Evolutionary conservation across 2,113 vertebrate genomes (phyloP).

Genomic region (Callipepla californica): DNA sequence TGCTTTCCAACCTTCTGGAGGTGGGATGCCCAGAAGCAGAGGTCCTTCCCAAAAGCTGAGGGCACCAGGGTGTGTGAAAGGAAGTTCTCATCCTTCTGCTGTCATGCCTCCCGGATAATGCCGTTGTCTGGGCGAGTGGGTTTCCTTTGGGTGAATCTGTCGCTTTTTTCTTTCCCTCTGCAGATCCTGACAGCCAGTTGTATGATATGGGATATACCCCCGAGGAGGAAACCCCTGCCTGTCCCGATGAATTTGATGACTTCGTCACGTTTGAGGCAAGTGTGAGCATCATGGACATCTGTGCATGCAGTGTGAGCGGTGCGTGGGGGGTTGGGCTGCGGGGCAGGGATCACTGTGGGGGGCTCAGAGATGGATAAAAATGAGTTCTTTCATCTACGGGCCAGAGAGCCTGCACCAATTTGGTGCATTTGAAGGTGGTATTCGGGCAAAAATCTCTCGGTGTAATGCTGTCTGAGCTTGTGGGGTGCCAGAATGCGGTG

Average conservation of each 20-base stretch:
- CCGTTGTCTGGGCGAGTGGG: rapidly evolving
- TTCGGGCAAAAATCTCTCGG: neutral
- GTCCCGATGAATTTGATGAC: slow-evolving; percentile 90
- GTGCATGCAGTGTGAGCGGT: rapidly evolving
- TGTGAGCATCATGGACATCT: neutral
- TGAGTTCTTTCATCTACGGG: neutral
- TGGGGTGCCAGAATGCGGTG: rapidly evolving
- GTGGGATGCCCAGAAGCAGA: neutral
- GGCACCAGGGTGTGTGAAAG: neutral
- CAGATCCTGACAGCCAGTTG: slow-evolving; percentile 87
- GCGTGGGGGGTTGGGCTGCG: neutral
- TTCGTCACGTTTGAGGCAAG: slow-evolving; percentile 89
- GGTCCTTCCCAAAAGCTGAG: neutral
- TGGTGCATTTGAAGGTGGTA: neutral
- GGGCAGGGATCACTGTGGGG: neutral
- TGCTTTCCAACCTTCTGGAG: rapidly evolving
- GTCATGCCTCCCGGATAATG: rapidly evolving
- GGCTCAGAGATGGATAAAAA: neutral
- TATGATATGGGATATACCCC: slow-evolving; percentile 83
- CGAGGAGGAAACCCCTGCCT: slow-evolving; percentile 83
- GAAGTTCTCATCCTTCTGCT: neutral
- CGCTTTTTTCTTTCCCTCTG: neutral
- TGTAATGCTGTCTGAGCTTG: neutral
- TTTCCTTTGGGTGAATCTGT: neutral
- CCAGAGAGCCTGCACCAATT: neutral